Evolutionary conservation across 2,888 invertebrate species (phyloP).

Genomic region (Spilosoma lubricipeda): DNA sequence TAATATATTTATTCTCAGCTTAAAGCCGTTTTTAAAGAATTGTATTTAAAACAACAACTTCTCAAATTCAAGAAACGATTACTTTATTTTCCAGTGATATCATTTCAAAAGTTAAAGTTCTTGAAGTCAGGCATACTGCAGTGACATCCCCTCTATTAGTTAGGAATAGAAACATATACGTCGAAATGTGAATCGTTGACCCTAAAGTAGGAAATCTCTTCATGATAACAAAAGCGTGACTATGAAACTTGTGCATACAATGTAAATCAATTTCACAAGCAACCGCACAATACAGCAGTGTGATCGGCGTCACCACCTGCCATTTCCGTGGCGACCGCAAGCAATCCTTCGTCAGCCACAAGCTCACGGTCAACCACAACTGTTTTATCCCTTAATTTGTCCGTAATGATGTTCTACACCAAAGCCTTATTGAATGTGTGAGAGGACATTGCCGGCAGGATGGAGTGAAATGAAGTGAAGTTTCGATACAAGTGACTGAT

Average conservation of each 20-base stretch:
- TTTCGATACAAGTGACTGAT: conserved; percentile 7
- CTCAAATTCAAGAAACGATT: not conserved
- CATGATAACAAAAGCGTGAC: not conserved
- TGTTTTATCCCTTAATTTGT: conserved; percentile 54
- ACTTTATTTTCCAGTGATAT: not conserved
- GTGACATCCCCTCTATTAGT: not conserved
- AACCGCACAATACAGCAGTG: conserved; percentile 33
- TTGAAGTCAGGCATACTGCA: not conserved
- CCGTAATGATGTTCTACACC: conserved; percentile 40
- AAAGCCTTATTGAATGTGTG: conserved; percentile 31
- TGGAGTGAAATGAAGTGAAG: conserved; percentile 21
- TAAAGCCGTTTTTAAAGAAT: no score
- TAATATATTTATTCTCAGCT: no score
- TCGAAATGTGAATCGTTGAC: not conserved
- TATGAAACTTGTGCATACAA: not conserved
- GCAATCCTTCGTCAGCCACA: conserved; percentile 49
- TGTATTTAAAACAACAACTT: not conserved
- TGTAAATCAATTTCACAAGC: conserved; percentile 24
- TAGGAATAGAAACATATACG: not conserved
- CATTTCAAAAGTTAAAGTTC: not conserved
- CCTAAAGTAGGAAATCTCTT: not conserved
- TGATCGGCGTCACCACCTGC: conserved; percentile 43
- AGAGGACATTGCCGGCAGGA: conserved; percentile 29
- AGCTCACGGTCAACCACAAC: conserved; percentile 46
- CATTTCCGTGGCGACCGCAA: conserved; percentile 48